Conservation (phyloP, 2,113 vertebrate genomes). For the Protomyctophum bolini region DNA sequence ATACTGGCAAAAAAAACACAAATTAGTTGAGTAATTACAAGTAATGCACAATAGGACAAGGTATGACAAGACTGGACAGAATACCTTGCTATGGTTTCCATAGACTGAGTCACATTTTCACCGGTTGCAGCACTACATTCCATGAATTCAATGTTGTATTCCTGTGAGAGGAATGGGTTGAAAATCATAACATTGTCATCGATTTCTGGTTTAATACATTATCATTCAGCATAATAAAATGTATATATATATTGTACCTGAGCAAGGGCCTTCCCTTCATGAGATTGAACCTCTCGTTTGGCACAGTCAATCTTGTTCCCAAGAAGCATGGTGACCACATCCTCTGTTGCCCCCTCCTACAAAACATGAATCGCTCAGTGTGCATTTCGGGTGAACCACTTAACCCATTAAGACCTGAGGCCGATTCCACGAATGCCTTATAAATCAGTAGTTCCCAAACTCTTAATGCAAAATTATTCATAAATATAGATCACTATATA, state of each 20-base stretch:
- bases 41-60: background rate
- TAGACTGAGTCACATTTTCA: constrained; percentile 83
- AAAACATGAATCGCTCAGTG: constrained; percentile 21
- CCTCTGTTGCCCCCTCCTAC: constrained; percentile 80
- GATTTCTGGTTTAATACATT: too few species aligned
- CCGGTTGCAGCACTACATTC: constrained; percentile 92
- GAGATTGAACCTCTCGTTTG: constrained; percentile 74
- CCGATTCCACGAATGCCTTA: too few species aligned
- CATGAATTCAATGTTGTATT: constrained; percentile 82
- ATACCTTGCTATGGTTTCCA: constrained; percentile 87
- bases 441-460: too few species aligned
- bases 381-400: too few species aligned
- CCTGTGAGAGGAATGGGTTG: constrained; percentile 68
- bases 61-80: background rate
- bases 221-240: too few species aligned
- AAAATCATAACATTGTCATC: background rate
- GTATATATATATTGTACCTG: constrained; percentile 73
- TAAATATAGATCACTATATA: too few species aligned
- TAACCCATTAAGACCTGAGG: too few species aligned
- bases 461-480: too few species aligned
- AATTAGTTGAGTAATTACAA: background rate
- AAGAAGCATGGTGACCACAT: constrained; percentile 82
- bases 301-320: constrained; percentile 89
- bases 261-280: constrained; percentile 82
- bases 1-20: constrained; percentile 72